Evolutionary conservation across 2,797 vertebrate genomes (phyloP).

Genomic region (Anguilla anguilla): DNA sequence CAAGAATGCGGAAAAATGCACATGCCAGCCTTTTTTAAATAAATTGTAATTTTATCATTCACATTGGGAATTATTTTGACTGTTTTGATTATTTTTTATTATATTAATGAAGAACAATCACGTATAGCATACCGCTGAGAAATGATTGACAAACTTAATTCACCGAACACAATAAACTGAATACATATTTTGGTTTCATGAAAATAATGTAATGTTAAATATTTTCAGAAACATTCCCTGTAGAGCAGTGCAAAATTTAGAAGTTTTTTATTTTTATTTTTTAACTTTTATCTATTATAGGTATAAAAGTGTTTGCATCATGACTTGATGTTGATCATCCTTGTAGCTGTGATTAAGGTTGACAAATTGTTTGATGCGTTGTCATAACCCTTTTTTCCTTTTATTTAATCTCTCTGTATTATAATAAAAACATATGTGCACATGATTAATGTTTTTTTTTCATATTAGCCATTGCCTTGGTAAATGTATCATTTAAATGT

Average conservation of each 20-base stretch:
- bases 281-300: background rate
- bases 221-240: background rate
- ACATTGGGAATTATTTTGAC: background rate
- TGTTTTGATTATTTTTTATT: no score
- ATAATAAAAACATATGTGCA: background rate
- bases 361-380: background rate
- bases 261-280: no score
- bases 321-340: background rate
- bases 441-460: background rate
- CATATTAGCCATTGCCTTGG: background rate
- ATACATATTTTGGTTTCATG: no score
- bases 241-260: no score
- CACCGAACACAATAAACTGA: no score
- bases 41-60: background rate
- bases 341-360: background rate
- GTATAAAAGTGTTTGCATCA: background rate
- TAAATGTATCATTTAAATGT: background rate
- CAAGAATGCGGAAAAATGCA: background rate
- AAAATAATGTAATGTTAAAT: background rate
- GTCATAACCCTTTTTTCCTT: background rate
- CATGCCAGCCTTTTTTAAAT: background rate
- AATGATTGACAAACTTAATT: no score
- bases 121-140: background rate
- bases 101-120: background rate
- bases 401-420: background rate